Evolutionary conservation across 1,140 invertebrate genomes (phyloP).

Genomic region (Drosophila subobscura): DNA sequence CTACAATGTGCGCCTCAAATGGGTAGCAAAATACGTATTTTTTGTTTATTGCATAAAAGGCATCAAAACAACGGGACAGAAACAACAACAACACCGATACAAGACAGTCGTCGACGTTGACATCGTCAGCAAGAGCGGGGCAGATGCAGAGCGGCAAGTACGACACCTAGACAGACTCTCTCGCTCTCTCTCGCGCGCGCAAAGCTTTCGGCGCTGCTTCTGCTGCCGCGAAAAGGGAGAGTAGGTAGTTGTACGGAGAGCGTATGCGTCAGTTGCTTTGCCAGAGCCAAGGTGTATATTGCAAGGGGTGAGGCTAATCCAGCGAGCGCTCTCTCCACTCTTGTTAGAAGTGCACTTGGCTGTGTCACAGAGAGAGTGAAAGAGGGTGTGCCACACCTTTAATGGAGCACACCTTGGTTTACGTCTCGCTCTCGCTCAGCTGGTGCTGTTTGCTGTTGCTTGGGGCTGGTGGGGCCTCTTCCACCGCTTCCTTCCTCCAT

Average conservation of each 20-base stretch:
- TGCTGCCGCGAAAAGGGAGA: conserved; percentile 26
- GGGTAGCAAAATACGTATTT: conserved; percentile 37
- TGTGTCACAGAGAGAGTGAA: background rate
- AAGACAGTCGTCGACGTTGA: conserved; percentile 42
- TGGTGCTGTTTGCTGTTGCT: conserved; percentile 17
- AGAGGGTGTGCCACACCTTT: conserved; percentile 32
- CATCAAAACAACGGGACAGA: conserved; percentile 46
- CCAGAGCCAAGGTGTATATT: background rate
- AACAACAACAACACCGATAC: conserved; percentile 9
- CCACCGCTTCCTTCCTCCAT: conserved; percentile 66
- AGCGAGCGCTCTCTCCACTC: no score
- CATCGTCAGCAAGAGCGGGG: conserved; percentile 17
- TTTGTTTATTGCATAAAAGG: conserved; percentile 72
- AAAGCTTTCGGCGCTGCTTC: conserved; percentile 30
- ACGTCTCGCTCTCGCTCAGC: conserved; percentile 28
- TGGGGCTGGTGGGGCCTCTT: conserved; percentile 11
- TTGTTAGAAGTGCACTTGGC: no score
- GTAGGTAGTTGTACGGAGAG: background rate
- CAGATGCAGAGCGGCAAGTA: no score
- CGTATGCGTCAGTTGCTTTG: conserved; percentile 32
- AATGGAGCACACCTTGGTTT: background rate
- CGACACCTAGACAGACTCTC: background rate
- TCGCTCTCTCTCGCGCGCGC: background rate
- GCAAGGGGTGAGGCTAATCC: background rate
- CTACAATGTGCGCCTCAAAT: background rate